Percentiles rank a stretch among this genome's conserved stretches.
Conservation (phyloP, 2,797 vertebrate species). For the Notoglanidium macrostoma region DNA sequence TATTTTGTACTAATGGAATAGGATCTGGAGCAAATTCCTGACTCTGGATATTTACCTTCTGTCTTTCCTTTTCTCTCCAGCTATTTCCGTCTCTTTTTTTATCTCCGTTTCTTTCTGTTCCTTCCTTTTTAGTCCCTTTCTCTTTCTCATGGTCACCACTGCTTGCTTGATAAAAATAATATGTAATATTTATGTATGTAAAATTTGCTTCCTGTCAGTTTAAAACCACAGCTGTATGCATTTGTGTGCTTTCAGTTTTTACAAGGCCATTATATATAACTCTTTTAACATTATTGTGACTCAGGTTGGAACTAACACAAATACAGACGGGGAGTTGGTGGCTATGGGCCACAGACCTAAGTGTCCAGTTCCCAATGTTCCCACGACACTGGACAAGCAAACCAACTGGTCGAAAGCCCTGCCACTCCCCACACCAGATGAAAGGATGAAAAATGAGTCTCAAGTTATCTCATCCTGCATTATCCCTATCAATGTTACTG, state of each 20-base stretch:
- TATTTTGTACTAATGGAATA: constrained; percentile 38
- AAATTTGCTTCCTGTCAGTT: neutral
- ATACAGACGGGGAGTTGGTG: constrained; percentile 83
- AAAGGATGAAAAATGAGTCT: constrained; percentile 88
- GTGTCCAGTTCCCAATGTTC: constrained; percentile 84
- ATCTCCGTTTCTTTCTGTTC: neutral
- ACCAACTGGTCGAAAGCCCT: constrained; percentile 95
- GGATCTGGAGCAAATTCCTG: constrained; percentile 35
- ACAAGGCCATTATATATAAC: neutral
- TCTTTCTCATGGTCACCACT: neutral
- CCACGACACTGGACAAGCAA: constrained; percentile 93
- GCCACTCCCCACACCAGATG: constrained; percentile 88
- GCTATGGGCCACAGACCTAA: constrained; percentile 85
- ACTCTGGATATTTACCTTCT: neutral
- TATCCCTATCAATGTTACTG: constrained; percentile 98
- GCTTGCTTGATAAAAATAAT: neutral
- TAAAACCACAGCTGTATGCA: neutral
- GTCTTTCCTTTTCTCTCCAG: neutral
- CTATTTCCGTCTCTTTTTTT: constrained; percentile 5
- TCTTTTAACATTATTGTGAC: neutral
- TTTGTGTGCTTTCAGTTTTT: neutral
- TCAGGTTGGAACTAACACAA: constrained; percentile 86
- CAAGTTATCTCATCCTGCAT: constrained; percentile 95
- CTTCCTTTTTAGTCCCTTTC: neutral
- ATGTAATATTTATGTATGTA: neutral